Evolutionary conservation across 2,797 vertebrate species (phyloP), one percentile per base, ranked within the genome.

Genomic region (Pangasius krempfi): DNA sequence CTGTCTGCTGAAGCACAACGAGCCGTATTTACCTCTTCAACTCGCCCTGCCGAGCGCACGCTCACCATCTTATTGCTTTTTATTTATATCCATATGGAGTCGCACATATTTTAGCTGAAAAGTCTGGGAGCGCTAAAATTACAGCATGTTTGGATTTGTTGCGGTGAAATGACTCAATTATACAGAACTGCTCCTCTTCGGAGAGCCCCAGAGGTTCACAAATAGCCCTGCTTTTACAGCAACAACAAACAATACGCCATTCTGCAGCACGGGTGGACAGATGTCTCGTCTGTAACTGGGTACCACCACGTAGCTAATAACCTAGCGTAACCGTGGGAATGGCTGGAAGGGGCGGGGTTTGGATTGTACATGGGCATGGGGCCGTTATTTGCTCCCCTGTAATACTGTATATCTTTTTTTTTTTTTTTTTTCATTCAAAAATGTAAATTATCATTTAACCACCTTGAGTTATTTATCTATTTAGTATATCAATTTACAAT

Each of bases 1-100:
- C 94, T 94, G 92, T 94, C 94, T 95, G 94, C 66, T 85, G 83
- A 25, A 72, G 66, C 47, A 52, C 66, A 56, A 85, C 30, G 3
- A 85, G 64, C 50, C 37, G 62, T 60, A 54, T 52, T 40, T 85
- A 44, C 64, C 64, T 84, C 82, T 33, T 66, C 40, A 52, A 84
- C 82, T 68, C 79, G 79, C 79, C 79, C 30, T 58, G 54, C 79
- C 54, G 33, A 60, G 54, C 20, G 79, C 62, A 50, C 14, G 18
- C 62, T 83, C 80, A 4, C 50, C 76, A 1, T 80, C 76, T 60
- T 81, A 81, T 81, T 81, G 54, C 94, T 93, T 81, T 60, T 81
- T 81, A 81, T 81, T 81, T 81, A 81, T 81, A 60, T 60, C 54
- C 78, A 58, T 60, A 81, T 56, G 76, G 56, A 60, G 54, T 40